Conservation (phyloP, 2,113 vertebrate species). For the Vombatus ursinus region DNA sequence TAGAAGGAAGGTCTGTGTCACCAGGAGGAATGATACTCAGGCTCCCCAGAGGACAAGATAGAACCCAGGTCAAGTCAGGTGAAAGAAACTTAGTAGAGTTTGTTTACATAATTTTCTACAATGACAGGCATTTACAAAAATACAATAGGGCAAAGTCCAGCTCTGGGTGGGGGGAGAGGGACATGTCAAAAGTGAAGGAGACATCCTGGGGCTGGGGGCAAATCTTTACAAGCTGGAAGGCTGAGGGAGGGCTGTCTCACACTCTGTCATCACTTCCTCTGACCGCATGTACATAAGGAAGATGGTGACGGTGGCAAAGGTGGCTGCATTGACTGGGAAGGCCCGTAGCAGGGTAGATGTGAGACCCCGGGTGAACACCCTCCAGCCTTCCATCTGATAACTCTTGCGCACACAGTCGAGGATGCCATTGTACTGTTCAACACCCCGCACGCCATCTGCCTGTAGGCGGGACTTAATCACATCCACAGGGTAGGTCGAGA, state of each 20-base stretch:
- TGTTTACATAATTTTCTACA: constrained; percentile 57
- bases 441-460: constrained; percentile 92
- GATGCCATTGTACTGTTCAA: constrained; percentile 90
- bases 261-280: constrained; percentile 81
- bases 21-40: constrained; percentile 35
- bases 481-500: constrained; percentile 95
- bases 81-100: constrained; percentile 23
- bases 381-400: constrained; percentile 91
- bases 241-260: constrained; percentile 86
- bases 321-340: constrained; percentile 96
- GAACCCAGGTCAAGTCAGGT: constrained; percentile 11
- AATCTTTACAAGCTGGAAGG: constrained; percentile 88
- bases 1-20: not conserved
- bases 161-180: not conserved
- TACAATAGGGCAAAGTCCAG: not conserved
- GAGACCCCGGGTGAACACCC: constrained; percentile 94
- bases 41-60: constrained; percentile 30
- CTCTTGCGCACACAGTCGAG: constrained; percentile 93
- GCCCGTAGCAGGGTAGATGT: constrained; percentile 95
- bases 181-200: not conserved
- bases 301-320: constrained; percentile 95
- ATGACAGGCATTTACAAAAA: constrained; percentile 41
- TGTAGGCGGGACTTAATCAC: constrained; percentile 98
- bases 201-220: rapidly evolving
- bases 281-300: constrained; percentile 91